Evolutionary conservation across 2,797 vertebrate genomes (phyloP), one percentile per base, ranked within the genome.

Genomic region (Danio aesculapii): DNA sequence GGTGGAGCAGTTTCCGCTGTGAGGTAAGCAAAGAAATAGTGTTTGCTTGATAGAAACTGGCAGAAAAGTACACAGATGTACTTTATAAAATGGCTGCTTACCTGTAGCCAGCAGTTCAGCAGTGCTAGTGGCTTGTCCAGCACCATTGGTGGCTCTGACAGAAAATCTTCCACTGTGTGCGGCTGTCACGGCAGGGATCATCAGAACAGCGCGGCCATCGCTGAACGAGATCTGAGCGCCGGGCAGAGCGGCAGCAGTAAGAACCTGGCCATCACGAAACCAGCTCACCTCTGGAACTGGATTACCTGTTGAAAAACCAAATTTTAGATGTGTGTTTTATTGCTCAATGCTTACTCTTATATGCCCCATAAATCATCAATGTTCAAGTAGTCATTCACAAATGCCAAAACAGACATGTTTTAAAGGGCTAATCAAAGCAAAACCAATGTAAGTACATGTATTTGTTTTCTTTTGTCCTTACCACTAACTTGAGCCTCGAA

Each of bases 261-360:
- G 94, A 91, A 95, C 97, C 97, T 98, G 97, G 94, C 97, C 97
- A 97, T 99, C 97, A 94, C 96, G 94, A 91, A 96, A 98, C 98
- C 97, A 98, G 96, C 94, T 98, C 96, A 98, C 97, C 93, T 99
- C 98, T 91, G 97, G 98, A 97, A 97, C 96, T 95, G 97, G 97
- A 88, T 92, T 95, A 95, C 97, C 97, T 98, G 64, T 1, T 10
- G 14, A n/a, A 52, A 78, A 39, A 21, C 30, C 12, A 63, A n/a
- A 61, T 62, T 19, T 53, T 39, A 63, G 57, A 7, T 30, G 3
- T n/a, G 14, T 39, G 14, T 50, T 47, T 75, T 30, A 30, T 30
- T 30, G 30, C 6, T 11, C 4, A 67, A 55, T 44, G 5, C 12
- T 63, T n/a, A 39, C 7, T 52, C n/a, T 11, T 41, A 58, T 30